phyloP scores from a whole-genome alignment of 2,888 invertebrate species.

The Hypomecis punctinalis region DNA sequence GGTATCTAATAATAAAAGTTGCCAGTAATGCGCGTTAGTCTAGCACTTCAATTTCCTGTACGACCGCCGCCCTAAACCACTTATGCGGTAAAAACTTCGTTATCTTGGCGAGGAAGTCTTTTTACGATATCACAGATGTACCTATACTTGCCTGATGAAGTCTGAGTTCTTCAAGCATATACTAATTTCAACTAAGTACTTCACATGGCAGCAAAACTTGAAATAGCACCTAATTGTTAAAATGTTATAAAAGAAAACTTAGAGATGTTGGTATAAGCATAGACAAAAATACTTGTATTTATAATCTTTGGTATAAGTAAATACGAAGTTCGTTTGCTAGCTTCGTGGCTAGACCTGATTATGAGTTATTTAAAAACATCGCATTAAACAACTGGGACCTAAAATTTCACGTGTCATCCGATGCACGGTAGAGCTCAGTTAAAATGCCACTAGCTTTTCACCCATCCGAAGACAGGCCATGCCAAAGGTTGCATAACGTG shows the following conservation, averaged over 20 bases:
- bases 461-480: too few relatives aligned
- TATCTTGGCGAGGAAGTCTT: conserved; percentile 47
- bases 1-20: conserved; percentile 15
- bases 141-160: conserved; percentile 11
- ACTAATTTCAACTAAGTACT: neutral
- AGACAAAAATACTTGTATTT: too few relatives aligned
- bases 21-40: conserved; percentile 31
- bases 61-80: conserved; percentile 45
- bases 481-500: too few relatives aligned
- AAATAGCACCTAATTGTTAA: neutral
- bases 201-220: neutral
- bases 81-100: conserved; percentile 46
- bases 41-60: conserved; percentile 49
- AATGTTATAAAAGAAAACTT: too few relatives aligned
- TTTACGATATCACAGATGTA: conserved; percentile 36
- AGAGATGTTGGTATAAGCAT: too few relatives aligned
- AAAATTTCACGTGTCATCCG: too few relatives aligned
- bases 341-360: neutral
- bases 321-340: too few relatives aligned
- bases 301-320: too few relatives aligned
- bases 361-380: too few relatives aligned
- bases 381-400: too few relatives aligned
- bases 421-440: too few relatives aligned
- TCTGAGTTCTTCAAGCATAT: neutral
- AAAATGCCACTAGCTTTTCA: too few relatives aligned